Evolutionary conservation across 2,888 invertebrate genomes (phyloP).

Genomic region (Nephrotoma guestfalica): DNA sequence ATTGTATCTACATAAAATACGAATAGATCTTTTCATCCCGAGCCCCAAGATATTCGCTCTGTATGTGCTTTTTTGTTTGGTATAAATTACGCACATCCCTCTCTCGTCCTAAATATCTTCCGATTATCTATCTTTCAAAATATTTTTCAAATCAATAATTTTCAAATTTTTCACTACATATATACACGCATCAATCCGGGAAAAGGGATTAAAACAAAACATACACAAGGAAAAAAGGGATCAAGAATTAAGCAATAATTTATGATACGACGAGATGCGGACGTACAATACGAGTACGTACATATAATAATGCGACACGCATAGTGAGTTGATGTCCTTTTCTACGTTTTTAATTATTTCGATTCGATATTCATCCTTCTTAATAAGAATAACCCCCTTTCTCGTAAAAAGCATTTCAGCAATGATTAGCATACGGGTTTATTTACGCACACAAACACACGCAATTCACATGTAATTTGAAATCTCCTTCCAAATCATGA

Average conservation of each 20-base stretch:
- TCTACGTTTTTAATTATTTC: background rate
- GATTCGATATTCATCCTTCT: background rate
- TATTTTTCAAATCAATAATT: background rate
- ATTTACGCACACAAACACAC: background rate
- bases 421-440: background rate
- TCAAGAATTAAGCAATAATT: background rate
- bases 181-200: background rate
- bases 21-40: background rate
- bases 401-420: background rate
- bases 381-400: background rate
- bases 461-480: background rate
- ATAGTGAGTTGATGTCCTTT: background rate
- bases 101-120: background rate
- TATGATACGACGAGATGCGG: background rate
- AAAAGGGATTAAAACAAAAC: background rate
- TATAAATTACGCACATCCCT: background rate
- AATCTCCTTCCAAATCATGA: background rate
- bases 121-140: background rate
- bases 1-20: background rate
- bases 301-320: background rate
- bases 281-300: background rate
- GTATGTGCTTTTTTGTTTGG: background rate
- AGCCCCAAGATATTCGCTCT: background rate
- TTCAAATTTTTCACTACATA: background rate
- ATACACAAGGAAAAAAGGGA: background rate